Evolutionary conservation across 2,888 invertebrate genomes (phyloP).

Genomic region (Dolomedes plantarius): DNA sequence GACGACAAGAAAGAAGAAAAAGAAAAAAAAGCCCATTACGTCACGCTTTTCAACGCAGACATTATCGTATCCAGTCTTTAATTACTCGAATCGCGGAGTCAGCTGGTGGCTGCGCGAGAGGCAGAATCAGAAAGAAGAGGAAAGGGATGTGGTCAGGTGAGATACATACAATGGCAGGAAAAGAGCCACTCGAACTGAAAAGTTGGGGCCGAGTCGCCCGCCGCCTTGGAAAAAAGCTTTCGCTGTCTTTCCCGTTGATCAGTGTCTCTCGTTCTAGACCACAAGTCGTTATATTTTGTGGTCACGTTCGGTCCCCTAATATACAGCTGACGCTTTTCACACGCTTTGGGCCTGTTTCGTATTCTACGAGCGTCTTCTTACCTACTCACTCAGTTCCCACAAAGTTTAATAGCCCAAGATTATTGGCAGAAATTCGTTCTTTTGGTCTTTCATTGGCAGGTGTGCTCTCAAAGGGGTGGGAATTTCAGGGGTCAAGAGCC

Average conservation of each 20-base stretch:
- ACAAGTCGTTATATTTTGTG: not conserved
- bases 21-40: constrained; percentile 68
- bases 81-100: constrained; percentile 16
- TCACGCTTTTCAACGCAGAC: constrained; percentile 65
- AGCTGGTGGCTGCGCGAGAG: not conserved
- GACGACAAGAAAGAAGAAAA: too few species aligned
- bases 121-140: not conserved
- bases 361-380: not conserved
- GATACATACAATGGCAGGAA: not conserved
- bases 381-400: too few species aligned
- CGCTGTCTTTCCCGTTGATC: not conserved
- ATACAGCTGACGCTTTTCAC: not conserved
- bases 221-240: too few species aligned
- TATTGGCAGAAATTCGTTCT: too few species aligned
- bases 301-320: not conserved
- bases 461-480: too few species aligned
- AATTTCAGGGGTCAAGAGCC: too few species aligned
- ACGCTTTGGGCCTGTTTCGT: not conserved
- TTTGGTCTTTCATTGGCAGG: too few species aligned
- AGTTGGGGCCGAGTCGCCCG: too few species aligned
- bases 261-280: not conserved
- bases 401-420: too few species aligned
- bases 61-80: constrained; percentile 62
- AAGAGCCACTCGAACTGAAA: not conserved
- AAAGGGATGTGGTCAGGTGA: constrained; percentile 26